These are phyloP conservation scores for Cyclina sinensis DNA, from an alignment of 1,140 invertebrate genomes.

Conservation along the genomic window DNA sequence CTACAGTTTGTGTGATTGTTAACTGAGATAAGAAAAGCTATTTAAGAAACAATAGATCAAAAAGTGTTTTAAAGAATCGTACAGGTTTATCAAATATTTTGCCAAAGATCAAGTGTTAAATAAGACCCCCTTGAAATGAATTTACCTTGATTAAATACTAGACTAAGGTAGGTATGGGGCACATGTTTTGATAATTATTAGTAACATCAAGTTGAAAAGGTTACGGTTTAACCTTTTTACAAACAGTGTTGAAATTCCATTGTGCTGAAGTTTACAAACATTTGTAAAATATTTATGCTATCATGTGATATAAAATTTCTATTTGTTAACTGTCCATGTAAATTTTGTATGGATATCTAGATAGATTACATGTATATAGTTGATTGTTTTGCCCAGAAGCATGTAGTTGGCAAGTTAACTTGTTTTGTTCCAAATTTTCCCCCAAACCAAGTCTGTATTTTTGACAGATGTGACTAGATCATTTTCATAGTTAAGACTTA, in stretches of 20 bases:
- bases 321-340: not conserved
- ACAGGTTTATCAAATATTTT: not conserved
- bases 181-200: constrained; percentile 39
- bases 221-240: not conserved
- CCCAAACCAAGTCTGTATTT: constrained; percentile 9
- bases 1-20: not conserved
- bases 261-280: not conserved
- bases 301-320: not conserved
- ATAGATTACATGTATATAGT: too few species aligned
- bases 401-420: not conserved
- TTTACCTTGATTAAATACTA: constrained; percentile 32
- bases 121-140: constrained; percentile 29
- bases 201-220: not conserved
- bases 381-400: too few species aligned
- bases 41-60: not conserved
- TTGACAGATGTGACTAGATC: constrained; percentile 1
- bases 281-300: not conserved
- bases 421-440: not conserved
- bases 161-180: not conserved
- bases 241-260: not conserved
- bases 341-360: not conserved
- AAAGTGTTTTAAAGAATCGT: not conserved
- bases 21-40: not conserved
- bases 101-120: constrained; percentile 5
- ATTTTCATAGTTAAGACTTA: constrained; percentile 5